These are phyloP conservation scores for Saxicola maurus DNA, from an alignment of 2,797 vertebrate genomes.

Conservation along the genomic window DNA sequence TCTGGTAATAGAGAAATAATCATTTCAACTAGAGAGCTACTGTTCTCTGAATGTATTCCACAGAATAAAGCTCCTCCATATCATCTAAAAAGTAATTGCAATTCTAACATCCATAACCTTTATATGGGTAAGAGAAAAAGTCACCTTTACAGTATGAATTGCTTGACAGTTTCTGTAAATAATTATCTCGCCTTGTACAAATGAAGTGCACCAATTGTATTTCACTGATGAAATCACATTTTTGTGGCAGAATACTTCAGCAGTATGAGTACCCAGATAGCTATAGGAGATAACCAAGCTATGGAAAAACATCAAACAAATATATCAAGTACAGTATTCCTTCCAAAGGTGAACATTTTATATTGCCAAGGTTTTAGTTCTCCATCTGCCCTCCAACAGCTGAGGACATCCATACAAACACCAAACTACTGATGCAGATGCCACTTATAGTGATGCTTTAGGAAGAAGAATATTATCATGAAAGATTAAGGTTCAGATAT, in stretches of 20 bases:
- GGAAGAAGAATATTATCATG: not conserved
- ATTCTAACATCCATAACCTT: constrained; percentile 55
- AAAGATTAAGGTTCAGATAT: not conserved
- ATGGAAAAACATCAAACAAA: constrained; percentile 1
- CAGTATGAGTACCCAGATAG: not conserved
- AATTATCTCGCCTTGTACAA: constrained; percentile 55
- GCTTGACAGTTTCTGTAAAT: constrained; percentile 40
- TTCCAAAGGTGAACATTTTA: not conserved
- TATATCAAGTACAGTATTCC: not conserved
- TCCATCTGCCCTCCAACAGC: not conserved
- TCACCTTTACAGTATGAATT: constrained; percentile 51
- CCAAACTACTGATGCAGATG: not conserved
- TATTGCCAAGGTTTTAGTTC: not conserved
- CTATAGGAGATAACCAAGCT: not conserved
- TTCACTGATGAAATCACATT: constrained; percentile 36
- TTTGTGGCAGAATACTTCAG: not conserved
- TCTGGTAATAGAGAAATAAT: constrained; percentile 49
- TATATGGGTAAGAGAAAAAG: constrained; percentile 52
- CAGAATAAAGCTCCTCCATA: constrained; percentile 44
- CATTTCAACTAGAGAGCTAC: constrained; percentile 27
- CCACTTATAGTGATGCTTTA: not conserved
- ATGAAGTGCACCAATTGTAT: constrained; percentile 43
- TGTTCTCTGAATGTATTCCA: not conserved
- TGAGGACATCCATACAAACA: not conserved
- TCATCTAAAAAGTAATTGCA: constrained; percentile 58